Evolutionary conservation across 1,140 invertebrate species (phyloP), one percentile per base, ranked within the genome.

Genomic region (Lanistes nyassanus): DNA sequence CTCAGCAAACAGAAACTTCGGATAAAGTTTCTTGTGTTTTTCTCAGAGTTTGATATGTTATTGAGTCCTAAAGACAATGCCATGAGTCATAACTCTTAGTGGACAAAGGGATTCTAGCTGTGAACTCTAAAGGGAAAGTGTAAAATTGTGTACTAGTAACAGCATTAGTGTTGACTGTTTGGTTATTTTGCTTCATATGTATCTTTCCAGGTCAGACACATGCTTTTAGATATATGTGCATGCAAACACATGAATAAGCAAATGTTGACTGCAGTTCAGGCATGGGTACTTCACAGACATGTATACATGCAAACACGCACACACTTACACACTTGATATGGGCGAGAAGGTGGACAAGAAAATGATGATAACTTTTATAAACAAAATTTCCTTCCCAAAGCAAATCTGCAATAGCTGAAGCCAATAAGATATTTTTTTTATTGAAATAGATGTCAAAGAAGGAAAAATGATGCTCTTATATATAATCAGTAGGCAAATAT

Each of bases 261-360:
- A n/a, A 62, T 31, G n/a, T n/a, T n/a, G n/a, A n/a, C n/a, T n/a
- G n/a, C n/a, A n/a, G n/a, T n/a, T n/a, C n/a, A n/a, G n/a, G n/a
- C n/a, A n/a, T n/a, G n/a, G n/a, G n/a, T 3, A 62, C 58, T 29
- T 36, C 29, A 31, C 62, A 65, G 13, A 34, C 62, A 65, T 6
- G 39, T n/a, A n/a, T n/a, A n/a, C 58, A n/a, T 31, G n/a, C 4
- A n/a, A n/a, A n/a, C 62, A 65, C 62, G 31, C 62, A 65, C 62
- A 34, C 62, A 65, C 62, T 16, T 37, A 65, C 9, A 34, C 31
- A 65, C n/a, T 11, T 53, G 23, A 53, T 53, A 53, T 23, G 23
- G 23, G 13, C 13, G 51, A 13, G 13, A 53, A 53, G 51, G 13
- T 53, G 13, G 51, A 53, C 23, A 53, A 13, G 23, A 53, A 53